Evolutionary conservation across 2,888 invertebrate genomes (phyloP), one percentile per base, ranked within the genome.

Genomic region (Mycalesis mineus): DNA sequence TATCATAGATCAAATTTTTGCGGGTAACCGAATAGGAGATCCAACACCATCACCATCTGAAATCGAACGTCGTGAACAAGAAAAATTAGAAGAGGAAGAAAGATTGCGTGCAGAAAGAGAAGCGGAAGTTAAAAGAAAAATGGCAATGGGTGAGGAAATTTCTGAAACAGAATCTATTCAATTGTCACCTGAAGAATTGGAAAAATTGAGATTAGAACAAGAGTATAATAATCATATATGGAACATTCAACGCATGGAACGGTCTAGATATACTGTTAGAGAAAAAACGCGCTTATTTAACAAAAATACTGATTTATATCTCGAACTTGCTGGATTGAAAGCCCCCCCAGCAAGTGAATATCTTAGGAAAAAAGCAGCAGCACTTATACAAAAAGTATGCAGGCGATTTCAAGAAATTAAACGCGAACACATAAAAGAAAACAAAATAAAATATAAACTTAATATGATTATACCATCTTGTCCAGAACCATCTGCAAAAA

Each of bases 401-500:
- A 79, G 90, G 65, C 84, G 83, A 9, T 91, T 86, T 69, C 75
- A 80, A 68, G 75, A 78, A 33, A 68, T 90, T 0, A 83, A 90
- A 68, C 71, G 81, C 41, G 65, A 82, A 37, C 81, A 85, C 55
- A 36, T 69, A 8, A 82, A 78, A 66, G 90, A 91, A 41, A 66
- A 71, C 8, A 75, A 80, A 62, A 65, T 91, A 1, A 88, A 90
- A 68, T 69, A 85, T 48, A 77, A 91, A 53, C 80, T 93, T 52
- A 91, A 90, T 44, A 92, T 93, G 92, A 79, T 85, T n/a, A 82
- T 91, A 55, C 82, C 91, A 0, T 84, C 91, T 44, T 89, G 82
- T 77, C 77, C 69, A 60, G 82, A 89, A 5, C 81, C 77, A 2
- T 84, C 88, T 22, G 82, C 87, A 28, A 84, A 90, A 68, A 69